Base-by-base conservation (phyloP, 2,113 vertebrate genomes). In the Neomonachus schauinslandi region DNA sequence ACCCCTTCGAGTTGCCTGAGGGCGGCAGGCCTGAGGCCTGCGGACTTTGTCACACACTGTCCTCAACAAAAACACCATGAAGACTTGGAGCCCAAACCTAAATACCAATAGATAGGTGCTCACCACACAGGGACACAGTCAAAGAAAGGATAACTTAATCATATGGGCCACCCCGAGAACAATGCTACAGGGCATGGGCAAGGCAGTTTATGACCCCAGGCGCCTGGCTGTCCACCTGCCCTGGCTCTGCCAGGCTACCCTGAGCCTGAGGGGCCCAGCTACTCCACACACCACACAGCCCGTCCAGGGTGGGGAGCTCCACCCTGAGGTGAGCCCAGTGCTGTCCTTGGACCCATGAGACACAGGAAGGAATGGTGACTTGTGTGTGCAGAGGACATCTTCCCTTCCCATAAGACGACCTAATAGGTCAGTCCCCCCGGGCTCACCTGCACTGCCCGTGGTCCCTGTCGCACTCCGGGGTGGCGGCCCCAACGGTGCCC, bases 371-470 rank as follows among this genome's bases (percentile, higher is more conserved):
- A 16, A 61, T 0, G 1, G 61, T 1, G 28, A 28, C 55, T 2
- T 0, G 4, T 0, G 3, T 2, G 7, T 26, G 33, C 11, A 14
- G n/a, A 46, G 0, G 18, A 8, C 21, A 2, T 11, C 13, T 21
- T 28, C 11, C 15, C 59, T 59, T 72, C 49, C 71, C 31, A 4
- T 21, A 12, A 53, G 0, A 49, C 57, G 65, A 24, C 1, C 46
- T 2, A 0, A 28, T 19, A 28, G 46, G n/a, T 18, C 5, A 21
- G 13, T 26, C 7, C 36, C 18, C 69, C 31, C 65, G 21, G 14
- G 15, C 99, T 99, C 97, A 99, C 99, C 92, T 99, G 99, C 99
- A 99, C 93, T 99, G 99, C 24, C 99, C 99, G 0, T 95, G 99
- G 94, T 3, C 96, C 76, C 57, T 97, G 97, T 99, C 98, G 82